Conservation (phyloP, 2,113 vertebrate species). For the Psephotus haematonotus region DNA sequence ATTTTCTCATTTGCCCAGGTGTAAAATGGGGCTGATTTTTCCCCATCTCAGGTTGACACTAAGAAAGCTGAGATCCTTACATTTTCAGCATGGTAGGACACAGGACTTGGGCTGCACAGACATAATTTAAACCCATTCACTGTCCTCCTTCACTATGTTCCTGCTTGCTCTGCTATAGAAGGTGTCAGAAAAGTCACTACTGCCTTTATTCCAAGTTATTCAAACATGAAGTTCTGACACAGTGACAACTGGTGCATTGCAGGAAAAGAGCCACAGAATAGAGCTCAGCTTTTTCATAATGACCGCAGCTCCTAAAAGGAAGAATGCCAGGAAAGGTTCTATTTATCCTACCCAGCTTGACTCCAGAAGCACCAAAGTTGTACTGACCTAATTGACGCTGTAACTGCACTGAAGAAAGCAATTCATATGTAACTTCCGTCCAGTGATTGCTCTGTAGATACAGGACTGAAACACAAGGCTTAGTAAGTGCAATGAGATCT, state of each 20-base stretch:
- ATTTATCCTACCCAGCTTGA: neutral
- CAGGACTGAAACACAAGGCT: neutral
- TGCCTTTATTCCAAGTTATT: neutral
- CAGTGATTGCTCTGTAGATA: neutral
- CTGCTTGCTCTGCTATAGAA: neutral
- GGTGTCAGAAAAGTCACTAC: neutral
- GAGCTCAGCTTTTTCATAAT: neutral
- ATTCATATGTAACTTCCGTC: neutral
- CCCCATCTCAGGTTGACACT: rapidly evolving
- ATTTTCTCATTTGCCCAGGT: neutral
- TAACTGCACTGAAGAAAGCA: neutral
- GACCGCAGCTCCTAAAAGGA: neutral
- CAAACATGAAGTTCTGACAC: neutral
- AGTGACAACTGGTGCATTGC: neutral
- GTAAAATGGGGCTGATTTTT: neutral
- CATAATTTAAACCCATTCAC: neutral
- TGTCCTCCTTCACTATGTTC: neutral
- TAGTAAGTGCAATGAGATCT: neutral
- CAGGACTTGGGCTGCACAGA: neutral
- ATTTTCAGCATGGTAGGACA: neutral
- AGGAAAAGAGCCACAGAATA: neutral
- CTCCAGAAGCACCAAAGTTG: neutral
- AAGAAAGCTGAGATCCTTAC: neutral
- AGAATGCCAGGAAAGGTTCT: neutral
- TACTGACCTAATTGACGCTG: neutral